These are phyloP conservation scores for Danio choprae DNA, from an alignment of 2,797 vertebrate species.

Conservation along the genomic window DNA sequence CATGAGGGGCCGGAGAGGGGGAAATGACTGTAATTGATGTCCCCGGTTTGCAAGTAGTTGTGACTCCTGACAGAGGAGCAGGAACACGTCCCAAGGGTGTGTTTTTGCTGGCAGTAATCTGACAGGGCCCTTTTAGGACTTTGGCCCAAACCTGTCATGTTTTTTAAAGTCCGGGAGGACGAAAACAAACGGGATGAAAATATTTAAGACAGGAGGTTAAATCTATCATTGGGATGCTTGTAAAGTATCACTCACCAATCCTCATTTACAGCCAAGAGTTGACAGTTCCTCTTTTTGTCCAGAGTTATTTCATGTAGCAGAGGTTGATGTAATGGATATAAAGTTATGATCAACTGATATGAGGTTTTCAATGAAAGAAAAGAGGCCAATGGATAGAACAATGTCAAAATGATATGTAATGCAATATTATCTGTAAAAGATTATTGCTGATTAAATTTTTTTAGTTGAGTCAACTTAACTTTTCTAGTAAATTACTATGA, in stretches of 20 bases:
- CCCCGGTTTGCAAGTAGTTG: conserved; percentile 64
- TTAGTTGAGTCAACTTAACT: too few species aligned
- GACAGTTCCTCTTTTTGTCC: conserved; percentile 26
- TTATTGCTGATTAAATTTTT: too few species aligned
- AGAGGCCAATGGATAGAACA: not conserved
- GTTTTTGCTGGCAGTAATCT: conserved; percentile 64
- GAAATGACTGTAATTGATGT: conserved; percentile 63
- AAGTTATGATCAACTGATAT: not conserved
- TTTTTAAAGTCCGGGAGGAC: conserved; percentile 56
- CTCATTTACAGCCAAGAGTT: conserved; percentile 51
- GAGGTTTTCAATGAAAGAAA: not conserved
- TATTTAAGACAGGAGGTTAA: conserved; percentile 62
- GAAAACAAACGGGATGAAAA: conserved; percentile 57
- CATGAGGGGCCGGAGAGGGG: conserved; percentile 29
- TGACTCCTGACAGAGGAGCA: conserved; percentile 66
- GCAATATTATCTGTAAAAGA: too few species aligned
- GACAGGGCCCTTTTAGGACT: conserved; percentile 53
- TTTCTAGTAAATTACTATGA: too few species aligned
- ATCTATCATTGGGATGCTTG: conserved; percentile 58
- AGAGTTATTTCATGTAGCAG: conserved; percentile 45
- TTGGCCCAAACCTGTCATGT: conserved; percentile 39
- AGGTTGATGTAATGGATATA: not conserved
- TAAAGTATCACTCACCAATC: conserved; percentile 53
- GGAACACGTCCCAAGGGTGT: conserved; percentile 65
- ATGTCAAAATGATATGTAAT: too few species aligned